These are phyloP conservation scores for Isotomurus palustris DNA, from an alignment of 2,888 invertebrate species.

Conservation along the genomic window DNA sequence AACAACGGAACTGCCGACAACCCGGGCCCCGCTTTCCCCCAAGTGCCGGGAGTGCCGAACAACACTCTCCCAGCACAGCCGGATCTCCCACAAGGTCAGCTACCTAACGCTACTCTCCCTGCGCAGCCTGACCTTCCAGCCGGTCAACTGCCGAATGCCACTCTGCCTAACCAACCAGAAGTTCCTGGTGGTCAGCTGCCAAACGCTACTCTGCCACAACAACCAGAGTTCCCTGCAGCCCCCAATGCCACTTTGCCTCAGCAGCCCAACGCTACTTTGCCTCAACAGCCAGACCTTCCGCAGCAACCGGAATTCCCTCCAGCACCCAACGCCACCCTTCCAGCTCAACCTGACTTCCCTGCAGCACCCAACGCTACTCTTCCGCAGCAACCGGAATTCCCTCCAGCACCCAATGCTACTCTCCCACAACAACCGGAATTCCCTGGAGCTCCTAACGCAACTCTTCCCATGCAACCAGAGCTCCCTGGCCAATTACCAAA, in stretches of 20 bases:
- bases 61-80: not conserved
- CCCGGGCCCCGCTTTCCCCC: too few relatives aligned
- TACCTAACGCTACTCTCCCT: constrained; percentile 9
- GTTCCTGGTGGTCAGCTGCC: constrained; percentile 11
- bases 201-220: constrained; percentile 6
- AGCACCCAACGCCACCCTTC: constrained; percentile 2
- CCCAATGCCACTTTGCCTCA: constrained; percentile 4
- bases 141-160: constrained; percentile 8
- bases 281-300: not conserved
- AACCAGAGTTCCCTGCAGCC: constrained; percentile 6
- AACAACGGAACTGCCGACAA: too few relatives aligned
- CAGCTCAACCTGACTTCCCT: constrained; percentile 16
- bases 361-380: constrained; percentile 13
- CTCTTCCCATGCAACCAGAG: constrained; percentile 14
- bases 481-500: constrained; percentile 11
- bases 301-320: not conserved
- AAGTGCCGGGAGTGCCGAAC: too few relatives aligned
- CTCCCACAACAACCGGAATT: constrained; percentile 35
- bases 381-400: constrained; percentile 22
- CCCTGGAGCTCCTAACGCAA: constrained; percentile 37
- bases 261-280: constrained; percentile 4
- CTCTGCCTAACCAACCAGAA: constrained; percentile 24
- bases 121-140: constrained; percentile 8
- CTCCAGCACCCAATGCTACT: constrained; percentile 4
- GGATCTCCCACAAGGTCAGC: not conserved